phyloP scores from a whole-genome alignment of 2,113 vertebrate species.

The Todiramphus chloris region DNA sequence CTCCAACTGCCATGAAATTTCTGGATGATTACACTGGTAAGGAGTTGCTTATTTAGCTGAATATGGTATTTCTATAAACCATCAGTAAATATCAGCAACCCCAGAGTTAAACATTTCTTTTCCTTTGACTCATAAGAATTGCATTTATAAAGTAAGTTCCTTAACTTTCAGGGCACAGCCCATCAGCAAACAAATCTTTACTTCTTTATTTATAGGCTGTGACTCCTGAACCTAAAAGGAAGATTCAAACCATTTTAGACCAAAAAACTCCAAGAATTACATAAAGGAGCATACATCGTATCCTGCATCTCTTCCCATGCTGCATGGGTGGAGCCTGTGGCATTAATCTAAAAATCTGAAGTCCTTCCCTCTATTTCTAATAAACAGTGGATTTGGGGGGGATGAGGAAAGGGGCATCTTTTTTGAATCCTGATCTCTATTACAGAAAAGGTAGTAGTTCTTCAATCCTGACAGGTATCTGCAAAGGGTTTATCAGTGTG shows the following conservation, averaged over 20 bases:
- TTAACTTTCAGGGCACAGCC: not conserved
- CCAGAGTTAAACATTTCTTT: not conserved
- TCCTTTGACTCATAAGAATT: not conserved
- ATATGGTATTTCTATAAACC: not conserved
- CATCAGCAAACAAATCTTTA: not conserved
- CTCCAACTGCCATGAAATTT: not conserved
- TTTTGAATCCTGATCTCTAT: not conserved
- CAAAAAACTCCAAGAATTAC: no score
- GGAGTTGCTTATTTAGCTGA: not conserved
- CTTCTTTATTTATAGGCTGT: not conserved
- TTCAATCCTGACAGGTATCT: not conserved
- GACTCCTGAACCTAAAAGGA: not conserved
- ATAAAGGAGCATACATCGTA: not conserved
- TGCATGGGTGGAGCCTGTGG: not conserved
- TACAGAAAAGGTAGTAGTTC: not conserved
- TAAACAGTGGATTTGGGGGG: not conserved
- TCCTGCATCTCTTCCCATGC: not conserved
- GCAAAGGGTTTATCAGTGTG: not conserved
- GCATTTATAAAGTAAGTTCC: not conserved
- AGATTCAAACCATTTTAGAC: not conserved
- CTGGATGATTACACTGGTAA: not conserved
- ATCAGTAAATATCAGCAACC: not conserved
- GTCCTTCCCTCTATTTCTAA: not conserved
- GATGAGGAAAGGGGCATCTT: not conserved
- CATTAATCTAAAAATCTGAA: not conserved